These are phyloP conservation scores for Semotilus atromaculatus DNA, from an alignment of 2,797 vertebrate species.

Conservation along the genomic window DNA sequence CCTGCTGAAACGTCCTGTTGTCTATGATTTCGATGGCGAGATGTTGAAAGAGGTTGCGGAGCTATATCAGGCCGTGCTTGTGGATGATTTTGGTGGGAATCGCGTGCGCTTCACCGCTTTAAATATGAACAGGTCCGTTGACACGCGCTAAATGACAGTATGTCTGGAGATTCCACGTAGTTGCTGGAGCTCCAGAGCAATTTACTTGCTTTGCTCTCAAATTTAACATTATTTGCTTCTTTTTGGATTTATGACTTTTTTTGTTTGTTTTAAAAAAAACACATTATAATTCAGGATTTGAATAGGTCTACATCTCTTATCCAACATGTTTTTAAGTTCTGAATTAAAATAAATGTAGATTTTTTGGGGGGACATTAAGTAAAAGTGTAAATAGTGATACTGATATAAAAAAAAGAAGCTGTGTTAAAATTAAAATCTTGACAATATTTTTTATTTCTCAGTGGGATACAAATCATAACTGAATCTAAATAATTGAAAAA, in stretches of 20 bases:
- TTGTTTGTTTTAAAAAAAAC: not conserved
- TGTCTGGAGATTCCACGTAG: conserved; percentile 25
- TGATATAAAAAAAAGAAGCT: not conserved
- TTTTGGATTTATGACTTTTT: not conserved
- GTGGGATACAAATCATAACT: not conserved
- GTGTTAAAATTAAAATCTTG: not conserved
- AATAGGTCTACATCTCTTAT: not conserved
- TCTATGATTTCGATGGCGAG: conserved; percentile 5
- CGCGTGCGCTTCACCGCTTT: conserved; percentile 5
- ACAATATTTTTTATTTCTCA: no score
- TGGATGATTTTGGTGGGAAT: conserved; percentile 35
- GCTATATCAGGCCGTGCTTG: conserved; percentile 20
- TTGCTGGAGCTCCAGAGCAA: conserved; percentile 42
- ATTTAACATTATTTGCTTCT: conserved; percentile 40
- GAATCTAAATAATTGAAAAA: not conserved
- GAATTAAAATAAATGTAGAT: not conserved
- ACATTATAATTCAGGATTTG: not conserved
- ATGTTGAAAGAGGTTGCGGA: conserved; percentile 44
- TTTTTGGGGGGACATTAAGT: not conserved
- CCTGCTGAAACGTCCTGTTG: conserved; percentile 23
- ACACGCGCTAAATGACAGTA: conserved; percentile 46
- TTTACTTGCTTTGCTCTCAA: conserved; percentile 44
- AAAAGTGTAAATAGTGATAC: not conserved
- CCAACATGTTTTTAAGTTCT: not conserved
- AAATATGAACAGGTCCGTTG: conserved; percentile 53